phyloP scores from a whole-genome alignment of 2,797 vertebrate species.

The Pseudochirops corinnae region DNA sequence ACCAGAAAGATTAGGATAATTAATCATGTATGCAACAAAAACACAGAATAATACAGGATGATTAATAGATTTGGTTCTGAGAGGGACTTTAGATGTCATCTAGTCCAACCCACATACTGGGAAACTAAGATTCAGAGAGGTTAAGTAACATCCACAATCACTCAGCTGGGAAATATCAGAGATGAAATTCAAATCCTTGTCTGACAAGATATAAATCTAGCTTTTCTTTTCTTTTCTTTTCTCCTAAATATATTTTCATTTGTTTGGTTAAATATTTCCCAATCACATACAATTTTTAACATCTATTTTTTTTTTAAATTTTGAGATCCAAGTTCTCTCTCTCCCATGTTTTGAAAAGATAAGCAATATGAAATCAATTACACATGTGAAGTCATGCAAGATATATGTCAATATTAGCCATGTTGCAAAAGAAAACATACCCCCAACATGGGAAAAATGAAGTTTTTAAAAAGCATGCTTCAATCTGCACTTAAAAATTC shows the following conservation, averaged over 20 bases:
- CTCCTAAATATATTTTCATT: not conserved
- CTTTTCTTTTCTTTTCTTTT: not conserved
- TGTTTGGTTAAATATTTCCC: not conserved
- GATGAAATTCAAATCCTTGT: not conserved
- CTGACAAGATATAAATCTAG: not conserved
- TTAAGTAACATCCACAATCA: not conserved
- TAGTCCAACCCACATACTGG: constrained; percentile 16
- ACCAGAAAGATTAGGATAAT: too few species aligned
- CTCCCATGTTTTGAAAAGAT: not conserved
- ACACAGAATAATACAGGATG: not conserved
- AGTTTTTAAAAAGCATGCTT: not conserved
- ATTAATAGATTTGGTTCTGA: not conserved
- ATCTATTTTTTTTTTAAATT: not conserved
- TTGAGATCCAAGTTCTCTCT: not conserved
- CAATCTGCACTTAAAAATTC: not conserved
- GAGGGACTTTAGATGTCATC: not conserved
- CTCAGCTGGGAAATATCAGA: not conserved
- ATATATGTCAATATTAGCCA: not conserved
- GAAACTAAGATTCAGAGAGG: not conserved
- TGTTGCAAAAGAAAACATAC: not conserved
- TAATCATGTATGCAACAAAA: not conserved
- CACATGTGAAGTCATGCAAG: not conserved
- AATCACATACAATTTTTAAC: not conserved
- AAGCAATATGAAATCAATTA: not conserved
- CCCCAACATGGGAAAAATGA: not conserved